These are phyloP conservation scores for Aphelocoma coerulescens DNA, from an alignment of 2,113 vertebrate species.

Conservation along the genomic window DNA sequence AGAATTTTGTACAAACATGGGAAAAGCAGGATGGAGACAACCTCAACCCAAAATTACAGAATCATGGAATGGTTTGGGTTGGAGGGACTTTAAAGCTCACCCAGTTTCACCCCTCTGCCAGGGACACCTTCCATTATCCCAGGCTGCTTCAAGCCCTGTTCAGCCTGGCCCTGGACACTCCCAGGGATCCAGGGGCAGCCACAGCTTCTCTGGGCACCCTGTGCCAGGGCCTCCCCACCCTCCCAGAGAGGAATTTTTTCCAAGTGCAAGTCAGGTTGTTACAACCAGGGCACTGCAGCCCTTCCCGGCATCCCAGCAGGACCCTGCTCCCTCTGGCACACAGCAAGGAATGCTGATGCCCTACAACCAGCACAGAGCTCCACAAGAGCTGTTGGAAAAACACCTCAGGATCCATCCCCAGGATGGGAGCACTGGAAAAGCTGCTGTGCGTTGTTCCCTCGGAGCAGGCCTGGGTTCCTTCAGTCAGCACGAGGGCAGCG, in stretches of 20 bases:
- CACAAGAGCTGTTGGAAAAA: neutral
- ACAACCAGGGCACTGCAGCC: neutral
- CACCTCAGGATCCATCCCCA: neutral
- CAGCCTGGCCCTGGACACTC: neutral
- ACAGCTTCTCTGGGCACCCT: neutral
- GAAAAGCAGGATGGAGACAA: neutral
- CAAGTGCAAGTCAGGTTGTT: neutral
- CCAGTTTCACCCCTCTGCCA: neutral
- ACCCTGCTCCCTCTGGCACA: neutral
- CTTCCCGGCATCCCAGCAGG: neutral
- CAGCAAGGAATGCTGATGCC: fast-evolving
- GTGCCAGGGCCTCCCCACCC: neutral
- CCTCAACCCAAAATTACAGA: neutral
- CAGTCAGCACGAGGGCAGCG: neutral
- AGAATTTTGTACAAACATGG: neutral
- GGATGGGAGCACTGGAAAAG: neutral
- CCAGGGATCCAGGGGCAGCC: neutral
- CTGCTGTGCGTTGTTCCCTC: neutral
- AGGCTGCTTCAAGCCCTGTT: fast-evolving
- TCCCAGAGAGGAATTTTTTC: neutral
- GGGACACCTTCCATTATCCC: neutral
- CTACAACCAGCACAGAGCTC: neutral
- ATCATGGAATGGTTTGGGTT: neutral
- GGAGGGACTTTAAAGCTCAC: neutral
- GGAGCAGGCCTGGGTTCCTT: slow-evolving; percentile 6